A percentile compares a stretch with the other conserved stretches of the same genome.
Conservation (phyloP, 2,113 vertebrate species). For the Mesitornis unicolor region DNA sequence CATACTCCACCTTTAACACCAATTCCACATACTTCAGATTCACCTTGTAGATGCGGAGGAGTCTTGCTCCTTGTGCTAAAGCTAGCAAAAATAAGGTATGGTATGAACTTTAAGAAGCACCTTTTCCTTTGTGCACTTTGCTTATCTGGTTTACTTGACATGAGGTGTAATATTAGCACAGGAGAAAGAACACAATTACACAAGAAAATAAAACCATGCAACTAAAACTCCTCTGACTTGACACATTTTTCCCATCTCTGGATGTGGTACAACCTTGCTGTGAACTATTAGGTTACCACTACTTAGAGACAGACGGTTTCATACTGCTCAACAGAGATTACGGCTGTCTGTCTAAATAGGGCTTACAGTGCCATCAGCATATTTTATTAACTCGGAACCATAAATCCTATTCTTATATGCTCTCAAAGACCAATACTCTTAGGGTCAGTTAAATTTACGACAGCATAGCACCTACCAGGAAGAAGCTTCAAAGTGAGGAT, state of each 20-base stretch:
- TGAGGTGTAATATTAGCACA: not conserved
- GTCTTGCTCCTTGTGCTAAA: not conserved
- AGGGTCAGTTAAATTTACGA: conserved; percentile 61
- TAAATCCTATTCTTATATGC: conserved; percentile 63
- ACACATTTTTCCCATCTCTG: conserved; percentile 44
- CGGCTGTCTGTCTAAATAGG: conserved; percentile 63
- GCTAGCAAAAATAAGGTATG: not conserved
- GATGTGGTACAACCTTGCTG: conserved; percentile 61
- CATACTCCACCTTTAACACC: not conserved
- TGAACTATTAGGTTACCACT: conserved; percentile 50
- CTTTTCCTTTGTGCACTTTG: not conserved
- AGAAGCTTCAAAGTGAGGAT: not conserved
- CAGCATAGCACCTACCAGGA: not conserved
- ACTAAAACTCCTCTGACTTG: conserved; percentile 20
- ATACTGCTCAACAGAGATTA: conserved; percentile 64
- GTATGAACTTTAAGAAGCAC: not conserved
- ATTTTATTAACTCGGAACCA: conserved; percentile 64
- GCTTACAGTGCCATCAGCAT: conserved; percentile 65
- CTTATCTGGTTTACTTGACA: not conserved
- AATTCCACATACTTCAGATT: not conserved
- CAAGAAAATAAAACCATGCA: conserved; percentile 17
- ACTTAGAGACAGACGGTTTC: conserved; percentile 54
- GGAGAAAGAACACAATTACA: not conserved
- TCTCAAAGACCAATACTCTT: conserved; percentile 52
- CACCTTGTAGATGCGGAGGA: not conserved